Conservation (phyloP, 2,113 vertebrate genomes). For the Dissostichus mawsoni region DNA sequence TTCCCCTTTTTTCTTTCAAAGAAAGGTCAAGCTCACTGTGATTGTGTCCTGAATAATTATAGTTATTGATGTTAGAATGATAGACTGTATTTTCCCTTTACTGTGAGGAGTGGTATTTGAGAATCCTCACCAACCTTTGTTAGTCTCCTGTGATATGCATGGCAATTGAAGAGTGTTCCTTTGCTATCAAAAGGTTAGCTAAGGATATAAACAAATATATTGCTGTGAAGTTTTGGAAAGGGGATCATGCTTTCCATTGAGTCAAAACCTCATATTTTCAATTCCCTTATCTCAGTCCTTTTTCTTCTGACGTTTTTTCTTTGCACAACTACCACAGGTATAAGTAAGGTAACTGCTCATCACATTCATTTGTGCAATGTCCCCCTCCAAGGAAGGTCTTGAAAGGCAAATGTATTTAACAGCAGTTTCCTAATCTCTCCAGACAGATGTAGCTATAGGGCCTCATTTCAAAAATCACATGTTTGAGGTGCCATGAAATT, state of each 20-base stretch:
- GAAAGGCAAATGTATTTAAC: constrained; percentile 71
- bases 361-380: constrained; percentile 74
- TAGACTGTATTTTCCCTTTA: too few species aligned
- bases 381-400: constrained; percentile 66
- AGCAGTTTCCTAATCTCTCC: constrained; percentile 78
- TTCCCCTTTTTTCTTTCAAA: constrained; percentile 24
- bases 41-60: constrained; percentile 22
- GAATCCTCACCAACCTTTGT: constrained; percentile 22
- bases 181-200: constrained; percentile 59
- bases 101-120: not conserved
- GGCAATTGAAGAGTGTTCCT: constrained; percentile 39
- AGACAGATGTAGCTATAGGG: constrained; percentile 81
- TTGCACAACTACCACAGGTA: constrained; percentile 58
- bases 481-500: constrained; percentile 86
- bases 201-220: constrained; percentile 44
- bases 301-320: constrained; percentile 15
- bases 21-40: constrained; percentile 57
- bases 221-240: constrained; percentile 46
- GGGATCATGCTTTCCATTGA: constrained; percentile 44
- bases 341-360: constrained; percentile 62
- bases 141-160: constrained; percentile 17
- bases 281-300: constrained; percentile 6
- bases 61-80: too few species aligned
- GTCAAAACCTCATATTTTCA: constrained; percentile 38
- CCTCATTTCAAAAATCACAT: constrained; percentile 80